These are phyloP conservation scores for Hydropotes inermis DNA, from an alignment of 2,113 vertebrate species.

Conservation along the genomic window DNA sequence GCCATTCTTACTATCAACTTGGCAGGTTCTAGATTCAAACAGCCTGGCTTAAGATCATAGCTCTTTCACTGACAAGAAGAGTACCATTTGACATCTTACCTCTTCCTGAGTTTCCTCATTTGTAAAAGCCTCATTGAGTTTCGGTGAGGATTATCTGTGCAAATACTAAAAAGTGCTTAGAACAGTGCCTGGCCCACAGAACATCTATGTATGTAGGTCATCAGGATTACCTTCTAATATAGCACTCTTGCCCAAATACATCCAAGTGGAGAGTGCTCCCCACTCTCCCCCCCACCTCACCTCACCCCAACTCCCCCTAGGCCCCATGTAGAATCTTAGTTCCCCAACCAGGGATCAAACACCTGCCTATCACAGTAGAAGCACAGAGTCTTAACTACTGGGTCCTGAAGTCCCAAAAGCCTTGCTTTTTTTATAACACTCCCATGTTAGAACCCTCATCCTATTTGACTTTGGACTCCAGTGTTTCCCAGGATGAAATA, in stretches of 20 bases:
- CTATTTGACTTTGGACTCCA: neutral
- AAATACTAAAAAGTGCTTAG: neutral
- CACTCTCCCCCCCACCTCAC: neutral
- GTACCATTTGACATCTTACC: neutral
- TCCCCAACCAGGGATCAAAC: neutral
- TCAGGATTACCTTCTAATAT: neutral
- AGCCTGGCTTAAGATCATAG: neutral
- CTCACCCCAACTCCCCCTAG: neutral
- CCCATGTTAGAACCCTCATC: neutral
- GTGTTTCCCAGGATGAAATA: neutral
- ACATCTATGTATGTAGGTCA: no score
- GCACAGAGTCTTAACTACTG: neutral
- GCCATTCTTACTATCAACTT: neutral
- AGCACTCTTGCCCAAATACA: accelerated
- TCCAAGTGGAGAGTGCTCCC: neutral
- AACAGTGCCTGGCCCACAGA: neutral
- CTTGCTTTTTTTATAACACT: neutral
- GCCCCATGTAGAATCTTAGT: neutral
- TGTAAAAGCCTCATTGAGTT: neutral
- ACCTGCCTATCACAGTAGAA: neutral
- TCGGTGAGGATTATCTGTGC: neutral
- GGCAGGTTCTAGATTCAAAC: neutral
- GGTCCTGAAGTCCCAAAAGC: neutral
- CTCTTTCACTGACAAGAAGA: neutral
- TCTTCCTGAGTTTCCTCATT: neutral